Conservation (phyloP, 2,797 vertebrate species). For the Microhierax caerulescens region DNA sequence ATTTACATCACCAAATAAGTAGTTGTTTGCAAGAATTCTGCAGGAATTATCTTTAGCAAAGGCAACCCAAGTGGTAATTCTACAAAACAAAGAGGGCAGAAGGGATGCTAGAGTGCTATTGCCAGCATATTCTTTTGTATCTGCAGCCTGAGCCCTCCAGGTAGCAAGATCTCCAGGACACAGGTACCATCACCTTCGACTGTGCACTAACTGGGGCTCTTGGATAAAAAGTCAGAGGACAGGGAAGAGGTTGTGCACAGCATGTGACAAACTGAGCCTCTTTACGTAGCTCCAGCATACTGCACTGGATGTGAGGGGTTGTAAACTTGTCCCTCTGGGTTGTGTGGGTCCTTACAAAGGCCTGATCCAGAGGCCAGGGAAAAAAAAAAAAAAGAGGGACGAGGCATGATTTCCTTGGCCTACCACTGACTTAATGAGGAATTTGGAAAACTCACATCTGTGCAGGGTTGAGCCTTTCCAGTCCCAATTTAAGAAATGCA, state of each 20-base stretch:
- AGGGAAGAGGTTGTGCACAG: not conserved
- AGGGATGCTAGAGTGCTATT: not conserved
- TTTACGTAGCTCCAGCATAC: not conserved
- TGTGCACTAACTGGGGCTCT: too few species aligned
- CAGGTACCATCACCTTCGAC: not conserved
- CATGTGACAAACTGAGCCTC: not conserved
- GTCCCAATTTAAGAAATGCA: not conserved
- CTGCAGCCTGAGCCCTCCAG: not conserved
- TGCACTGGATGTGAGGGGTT: not conserved
- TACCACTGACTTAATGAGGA: not conserved
- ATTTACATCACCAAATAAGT: slow-evolving; percentile 27
- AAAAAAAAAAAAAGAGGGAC: not conserved
- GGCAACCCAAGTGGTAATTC: not conserved
- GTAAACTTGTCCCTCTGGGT: not conserved
- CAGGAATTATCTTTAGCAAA: not conserved
- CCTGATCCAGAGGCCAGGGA: not conserved
- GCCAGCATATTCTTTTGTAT: not conserved
- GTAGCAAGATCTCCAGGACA: not conserved
- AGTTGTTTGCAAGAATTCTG: slow-evolving; percentile 1
- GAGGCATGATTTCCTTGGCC: not conserved
- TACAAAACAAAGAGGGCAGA: not conserved
- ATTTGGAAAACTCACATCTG: not conserved
- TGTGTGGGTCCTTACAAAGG: not conserved
- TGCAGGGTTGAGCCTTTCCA: not conserved
- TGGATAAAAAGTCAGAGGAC: not conserved